Percentiles rank a stretch among this genome's conserved stretches.
Conservation (phyloP, 2,797 vertebrate genomes). For the Centroberyx gerrardi region DNA sequence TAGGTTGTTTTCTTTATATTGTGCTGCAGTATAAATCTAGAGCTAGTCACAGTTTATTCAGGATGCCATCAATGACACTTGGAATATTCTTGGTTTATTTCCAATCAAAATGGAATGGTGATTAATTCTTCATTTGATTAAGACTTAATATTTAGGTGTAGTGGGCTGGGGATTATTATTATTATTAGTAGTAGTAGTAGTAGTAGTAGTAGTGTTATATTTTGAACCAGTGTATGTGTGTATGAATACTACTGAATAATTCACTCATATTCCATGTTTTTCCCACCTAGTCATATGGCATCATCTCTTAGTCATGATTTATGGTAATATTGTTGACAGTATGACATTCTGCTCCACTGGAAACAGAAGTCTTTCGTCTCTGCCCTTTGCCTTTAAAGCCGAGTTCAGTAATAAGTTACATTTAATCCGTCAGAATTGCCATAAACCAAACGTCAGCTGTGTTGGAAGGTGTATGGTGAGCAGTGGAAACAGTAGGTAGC, state of each 20-base stretch:
- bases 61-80: neutral
- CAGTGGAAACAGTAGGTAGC: constrained; percentile 37
- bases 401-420: constrained; percentile 37
- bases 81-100: neutral
- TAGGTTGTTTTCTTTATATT: too few species aligned
- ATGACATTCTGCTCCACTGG: neutral
- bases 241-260: constrained; percentile 44
- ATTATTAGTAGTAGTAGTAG: constrained; percentile 10
- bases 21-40: too few species aligned
- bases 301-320: constrained; percentile 44
- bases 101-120: neutral
- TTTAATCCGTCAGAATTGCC: constrained; percentile 51
- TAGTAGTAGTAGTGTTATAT: constrained; percentile 33
- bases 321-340: constrained; percentile 22
- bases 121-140: constrained; percentile 17
- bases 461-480: constrained; percentile 42
- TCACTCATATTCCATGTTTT: constrained; percentile 38
- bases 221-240: constrained; percentile 21
- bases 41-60: too few species aligned
- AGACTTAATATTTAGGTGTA: neutral
- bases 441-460: constrained; percentile 52
- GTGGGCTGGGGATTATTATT: neutral
- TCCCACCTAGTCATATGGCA: constrained; percentile 22
- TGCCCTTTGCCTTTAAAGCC: constrained; percentile 1
- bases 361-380: constrained; percentile 37